Conservation (phyloP, 1,140 invertebrate species). For the Condylostylus longicornis region DNA sequence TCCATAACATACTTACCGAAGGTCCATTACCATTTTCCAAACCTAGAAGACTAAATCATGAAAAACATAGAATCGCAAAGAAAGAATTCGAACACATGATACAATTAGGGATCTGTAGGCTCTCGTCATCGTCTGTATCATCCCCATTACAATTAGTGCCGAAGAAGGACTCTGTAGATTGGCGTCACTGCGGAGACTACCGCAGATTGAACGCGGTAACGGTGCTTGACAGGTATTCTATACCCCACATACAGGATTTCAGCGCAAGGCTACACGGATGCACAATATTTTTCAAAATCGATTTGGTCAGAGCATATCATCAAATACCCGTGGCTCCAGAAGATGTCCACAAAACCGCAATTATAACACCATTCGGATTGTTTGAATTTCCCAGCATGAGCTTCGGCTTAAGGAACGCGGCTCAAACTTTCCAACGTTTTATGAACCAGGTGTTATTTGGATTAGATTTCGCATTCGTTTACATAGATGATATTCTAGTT, state of each 20-base stretch:
- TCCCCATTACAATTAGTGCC: constrained; percentile 30
- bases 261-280: constrained; percentile 18
- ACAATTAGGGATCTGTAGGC: constrained; percentile 17
- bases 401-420: constrained; percentile 19
- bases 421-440: constrained; percentile 7
- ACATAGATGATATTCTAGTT: constrained; percentile 34
- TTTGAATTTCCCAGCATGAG: constrained; percentile 18
- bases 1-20: constrained; percentile 13
- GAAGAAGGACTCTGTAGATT: constrained; percentile 25
- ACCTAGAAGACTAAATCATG: constrained; percentile 22
- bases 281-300: constrained; percentile 32
- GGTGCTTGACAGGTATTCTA: constrained; percentile 21
- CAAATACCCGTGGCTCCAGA: constrained; percentile 25
- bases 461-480: constrained; percentile 9
- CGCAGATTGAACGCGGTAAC: constrained; percentile 29
- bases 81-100: constrained; percentile 16
- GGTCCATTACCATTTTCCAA: constrained; percentile 21
- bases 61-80: constrained; percentile 15
- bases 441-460: constrained; percentile 2
- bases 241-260: constrained; percentile 21
- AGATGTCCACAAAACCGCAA: constrained; percentile 27
- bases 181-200: constrained; percentile 32
- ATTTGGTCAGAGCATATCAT: constrained; percentile 35
- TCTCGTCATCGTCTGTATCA: constrained; percentile 30
- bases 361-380: constrained; percentile 25